Evolutionary conservation across 2,797 vertebrate genomes (phyloP), one percentile per base, ranked within the genome.

Genomic region (Diplodus sargus): DNA sequence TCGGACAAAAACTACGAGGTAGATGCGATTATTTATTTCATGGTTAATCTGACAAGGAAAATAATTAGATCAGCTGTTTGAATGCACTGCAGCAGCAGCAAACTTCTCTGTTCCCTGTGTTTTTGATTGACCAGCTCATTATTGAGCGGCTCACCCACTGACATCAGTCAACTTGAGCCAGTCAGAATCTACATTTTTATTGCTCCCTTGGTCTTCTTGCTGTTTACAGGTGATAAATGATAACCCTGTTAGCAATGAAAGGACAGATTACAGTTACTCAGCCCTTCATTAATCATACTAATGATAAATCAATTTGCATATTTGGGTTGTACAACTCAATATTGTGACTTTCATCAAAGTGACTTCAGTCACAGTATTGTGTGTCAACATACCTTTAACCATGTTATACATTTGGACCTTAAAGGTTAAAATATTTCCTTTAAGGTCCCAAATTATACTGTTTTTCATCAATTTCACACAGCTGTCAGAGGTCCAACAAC

Each of bases 221-320:
- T 71, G 53, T 59, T 83, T 61, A 74, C 73, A 72, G 70, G 60
- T 74, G 14, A 66, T 67, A 83, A 80, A 4, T 10, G 59, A 59
- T 8, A 54, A 47, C 23, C 48, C 14, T 63, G 65, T 49, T 65
- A 59, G 18, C 48, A 74, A 25, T 0, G 5, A 25, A 61, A 64
- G 68, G 28, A 76, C 73, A 80, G 81, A 82, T 58, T 76, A 71
- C 52, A 73, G 52, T 76, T 61, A 58, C 57, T 82, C 61, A 74
- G 65, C 70, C 28, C 23, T 76, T 25, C 23, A 58, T 70, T 78
- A 70, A 83, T 89, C 30, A 79, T 30, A 60, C 28, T 30, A 74
- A 58, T 59, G 18, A 79, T 52, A 23, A 67, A 47, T 58, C 47
- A 14, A 22, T 71, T 76, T 81, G 56, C 69, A 74, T 70, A 73